Base-by-base conservation (phyloP, 2,888 invertebrate genomes). In the Alcis repandata region DNA sequence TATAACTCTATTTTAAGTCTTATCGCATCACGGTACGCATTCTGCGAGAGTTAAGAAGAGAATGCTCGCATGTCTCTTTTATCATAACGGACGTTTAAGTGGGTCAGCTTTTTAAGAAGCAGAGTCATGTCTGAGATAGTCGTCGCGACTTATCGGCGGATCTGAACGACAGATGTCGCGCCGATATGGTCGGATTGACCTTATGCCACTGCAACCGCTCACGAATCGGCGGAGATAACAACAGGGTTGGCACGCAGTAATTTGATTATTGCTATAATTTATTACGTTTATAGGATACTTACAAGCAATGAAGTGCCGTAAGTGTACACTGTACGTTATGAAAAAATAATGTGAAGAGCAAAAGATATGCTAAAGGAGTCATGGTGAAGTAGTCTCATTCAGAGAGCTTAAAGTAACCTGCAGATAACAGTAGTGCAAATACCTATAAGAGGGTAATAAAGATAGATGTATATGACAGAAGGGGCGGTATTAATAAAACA, bases 71-170 rank as follows among this genome's bases (percentile, higher is more conserved):
- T 51, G 53, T 63, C 63, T 46, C 52, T 63, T 70, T 67, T 70
- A 63, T 68, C 52, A 45, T 64, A 67, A 68, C 57, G 56, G 65
- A 15, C 17, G 51, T 45, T 20, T 46, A 70, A 61, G 57, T 72
- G 27, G 70, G 70, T 70, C 65, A 69, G 62, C 68, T 67, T 69
- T 63, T 63, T 68, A 67, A 59, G 60, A 61, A 59, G 63, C 60
- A 48, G 33, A 48, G 17, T 63, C 63, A 61, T 57, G 63, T 63
- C 52, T 45, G 59, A 36, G 61, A 63, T 63, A 46, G 60, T 40
- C 27, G 38, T 54, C 40, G 53, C 33, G 33, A 46, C 13, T 67
- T 67, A 70, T 64, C 60, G 13, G 36, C 52, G 27, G 53, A 67
- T 67, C 62, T 51, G 62, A 36, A 66, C 59, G 67, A 59, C 67